These are phyloP conservation scores for Polyommatus icarus DNA, from an alignment of 2,888 invertebrate species.

Conservation along the genomic window DNA sequence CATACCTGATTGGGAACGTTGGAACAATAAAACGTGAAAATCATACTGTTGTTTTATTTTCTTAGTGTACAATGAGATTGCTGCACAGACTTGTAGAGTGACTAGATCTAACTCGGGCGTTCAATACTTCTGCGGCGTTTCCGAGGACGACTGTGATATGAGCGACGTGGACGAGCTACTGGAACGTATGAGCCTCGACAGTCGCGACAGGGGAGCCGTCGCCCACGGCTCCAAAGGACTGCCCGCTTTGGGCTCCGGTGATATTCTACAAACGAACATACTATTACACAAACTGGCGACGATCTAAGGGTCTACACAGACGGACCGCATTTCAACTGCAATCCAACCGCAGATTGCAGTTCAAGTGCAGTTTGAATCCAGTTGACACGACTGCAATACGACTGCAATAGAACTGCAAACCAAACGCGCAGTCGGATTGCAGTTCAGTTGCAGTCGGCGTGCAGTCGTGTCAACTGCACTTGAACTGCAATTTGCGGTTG, in stretches of 20 bases:
- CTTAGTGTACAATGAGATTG: constrained; percentile 43
- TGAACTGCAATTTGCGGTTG: too few relatives aligned
- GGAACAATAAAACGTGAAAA: constrained; percentile 46
- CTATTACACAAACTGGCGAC: not conserved
- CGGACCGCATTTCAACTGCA: too few relatives aligned
- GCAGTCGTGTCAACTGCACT: too few relatives aligned
- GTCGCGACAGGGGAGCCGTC: constrained; percentile 64
- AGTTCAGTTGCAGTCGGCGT: too few relatives aligned
- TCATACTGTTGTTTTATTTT: constrained; percentile 45
- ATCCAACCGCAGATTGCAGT: too few relatives aligned
- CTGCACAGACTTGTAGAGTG: constrained; percentile 15
- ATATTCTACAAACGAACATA: constrained; percentile 51
- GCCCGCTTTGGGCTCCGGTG: constrained; percentile 57
- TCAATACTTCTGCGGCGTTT: constrained; percentile 39
- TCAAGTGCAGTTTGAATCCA: too few relatives aligned
- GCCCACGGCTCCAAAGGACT: constrained; percentile 74
- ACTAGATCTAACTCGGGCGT: not conserved
- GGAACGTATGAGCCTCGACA: constrained; percentile 63
- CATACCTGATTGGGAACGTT: constrained; percentile 26
- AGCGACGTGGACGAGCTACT: constrained; percentile 63
- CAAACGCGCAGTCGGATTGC: too few relatives aligned
- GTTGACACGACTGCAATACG: too few relatives aligned
- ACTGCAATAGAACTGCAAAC: too few relatives aligned
- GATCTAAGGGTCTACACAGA: too few relatives aligned
- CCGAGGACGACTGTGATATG: constrained; percentile 54